These are phyloP conservation scores for Troides helena DNA, from an alignment of 2,888 invertebrate species.

Conservation along the genomic window DNA sequence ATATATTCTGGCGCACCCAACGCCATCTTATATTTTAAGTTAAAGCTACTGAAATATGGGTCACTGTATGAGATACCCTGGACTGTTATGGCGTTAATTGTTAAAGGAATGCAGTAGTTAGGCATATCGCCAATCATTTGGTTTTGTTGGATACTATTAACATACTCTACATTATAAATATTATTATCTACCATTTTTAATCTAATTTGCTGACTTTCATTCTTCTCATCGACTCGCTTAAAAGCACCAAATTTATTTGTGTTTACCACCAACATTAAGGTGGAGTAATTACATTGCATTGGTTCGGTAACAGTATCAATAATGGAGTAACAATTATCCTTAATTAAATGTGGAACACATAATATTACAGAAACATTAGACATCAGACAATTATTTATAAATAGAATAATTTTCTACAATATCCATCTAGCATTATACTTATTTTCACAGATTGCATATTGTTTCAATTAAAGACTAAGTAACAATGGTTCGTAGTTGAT, in stretches of 20 bases:
- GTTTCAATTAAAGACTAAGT: slow-evolving; percentile 81
- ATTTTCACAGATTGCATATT: slow-evolving; percentile 86
- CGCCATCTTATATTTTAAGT: slow-evolving; percentile 81
- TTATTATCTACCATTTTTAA: slow-evolving; percentile 80
- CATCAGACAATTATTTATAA: slow-evolving; percentile 81
- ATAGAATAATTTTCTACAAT: slow-evolving; percentile 81
- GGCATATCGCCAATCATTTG: slow-evolving; percentile 81
- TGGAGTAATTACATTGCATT: slow-evolving; percentile 81
- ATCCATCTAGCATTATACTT: slow-evolving; percentile 79
- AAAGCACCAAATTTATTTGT: slow-evolving; percentile 81
- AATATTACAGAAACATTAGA: slow-evolving; percentile 81
- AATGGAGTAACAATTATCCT: slow-evolving; percentile 80
- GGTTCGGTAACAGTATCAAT: slow-evolving; percentile 82
- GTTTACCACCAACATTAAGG: slow-evolving; percentile 81
- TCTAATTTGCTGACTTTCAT: slow-evolving; percentile 80
- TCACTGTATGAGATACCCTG: slow-evolving; percentile 82
- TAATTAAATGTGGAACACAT: slow-evolving; percentile 84
- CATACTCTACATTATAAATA: slow-evolving; percentile 80
- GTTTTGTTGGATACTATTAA: slow-evolving; percentile 81
- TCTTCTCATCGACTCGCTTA: slow-evolving; percentile 77
- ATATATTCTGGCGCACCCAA: slow-evolving; percentile 77
- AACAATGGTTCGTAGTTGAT: slow-evolving; percentile 82
- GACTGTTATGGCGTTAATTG: slow-evolving; percentile 82
- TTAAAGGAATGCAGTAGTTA: slow-evolving; percentile 81
- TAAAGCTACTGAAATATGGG: slow-evolving; percentile 82